A percentile compares a stretch with the other conserved stretches of the same genome.
phyloP scores from a whole-genome alignment of 2,113 vertebrate genomes.

The Neolamprologus fasciatus region DNA sequence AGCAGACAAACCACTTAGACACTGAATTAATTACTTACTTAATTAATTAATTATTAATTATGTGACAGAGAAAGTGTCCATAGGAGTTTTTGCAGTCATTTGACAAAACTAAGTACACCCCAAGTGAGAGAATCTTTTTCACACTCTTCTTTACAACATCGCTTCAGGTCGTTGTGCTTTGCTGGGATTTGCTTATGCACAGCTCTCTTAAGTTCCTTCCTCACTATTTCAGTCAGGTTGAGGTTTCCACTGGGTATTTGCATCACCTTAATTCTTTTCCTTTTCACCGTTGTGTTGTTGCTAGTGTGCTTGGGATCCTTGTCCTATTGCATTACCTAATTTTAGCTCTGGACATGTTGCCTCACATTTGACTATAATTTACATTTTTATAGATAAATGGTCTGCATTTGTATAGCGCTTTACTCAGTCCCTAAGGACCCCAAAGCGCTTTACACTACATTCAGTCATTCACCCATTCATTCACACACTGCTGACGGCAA shows the following conservation, averaged over 20 bases:
- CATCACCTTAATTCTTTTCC: not conserved
- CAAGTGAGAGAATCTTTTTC: not conserved
- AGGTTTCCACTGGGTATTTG: not conserved
- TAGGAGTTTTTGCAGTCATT: not conserved
- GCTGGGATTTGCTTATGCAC: not conserved
- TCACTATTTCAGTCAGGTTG: not conserved
- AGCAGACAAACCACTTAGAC: not conserved
- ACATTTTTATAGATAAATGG: not conserved
- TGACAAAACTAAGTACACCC: not conserved
- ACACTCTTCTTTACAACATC: not conserved
- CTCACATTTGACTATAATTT: not conserved
- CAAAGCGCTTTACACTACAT: too few relatives aligned
- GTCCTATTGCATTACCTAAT: not conserved
- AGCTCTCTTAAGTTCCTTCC: not conserved
- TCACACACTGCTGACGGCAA: too few relatives aligned
- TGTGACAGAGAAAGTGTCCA: not conserved
- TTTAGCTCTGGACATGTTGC: not conserved
- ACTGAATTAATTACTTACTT: not conserved
- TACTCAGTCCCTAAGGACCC: too few relatives aligned
- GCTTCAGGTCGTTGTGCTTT: fast-evolving
- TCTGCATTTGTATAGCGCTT: fast-evolving
- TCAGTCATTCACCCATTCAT: too few relatives aligned
- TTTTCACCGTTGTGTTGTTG: not conserved
- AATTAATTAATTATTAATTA: not conserved
- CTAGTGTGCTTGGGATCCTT: not conserved